A percentile compares a stretch with the other conserved stretches of the same genome.
Evolutionary conservation across 2,113 vertebrate genomes (phyloP).

Genomic region (Aplodontia rufa): DNA sequence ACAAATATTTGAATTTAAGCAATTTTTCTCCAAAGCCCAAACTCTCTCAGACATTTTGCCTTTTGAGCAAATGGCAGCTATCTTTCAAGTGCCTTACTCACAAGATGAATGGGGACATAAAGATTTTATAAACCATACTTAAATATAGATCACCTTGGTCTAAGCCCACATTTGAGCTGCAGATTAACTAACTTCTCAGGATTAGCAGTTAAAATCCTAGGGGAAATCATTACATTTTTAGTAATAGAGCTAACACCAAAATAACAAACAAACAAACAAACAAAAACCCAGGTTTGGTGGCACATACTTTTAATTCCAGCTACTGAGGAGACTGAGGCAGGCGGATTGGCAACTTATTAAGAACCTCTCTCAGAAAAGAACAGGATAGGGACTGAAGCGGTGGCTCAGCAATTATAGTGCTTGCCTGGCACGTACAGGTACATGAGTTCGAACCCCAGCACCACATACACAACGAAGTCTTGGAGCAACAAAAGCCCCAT

Average conservation of each 20-base stretch:
- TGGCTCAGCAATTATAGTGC: too few relatives aligned
- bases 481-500: too few relatives aligned
- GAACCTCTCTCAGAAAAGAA: not conserved
- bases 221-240: slow-evolving; percentile 37
- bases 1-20: not conserved
- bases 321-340: not conserved
- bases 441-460: too few relatives aligned
- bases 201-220: slow-evolving; percentile 6
- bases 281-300: not conserved
- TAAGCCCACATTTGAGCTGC: not conserved
- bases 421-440: too few relatives aligned
- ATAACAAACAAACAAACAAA: too few relatives aligned
- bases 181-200: not conserved
- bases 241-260: not conserved
- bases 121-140: not conserved
- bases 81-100: not conserved
- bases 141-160: not conserved
- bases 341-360: not conserved
- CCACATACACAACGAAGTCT: too few relatives aligned
- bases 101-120: not conserved
- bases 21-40: not conserved
- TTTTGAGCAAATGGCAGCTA: not conserved
- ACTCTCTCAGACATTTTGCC: not conserved
- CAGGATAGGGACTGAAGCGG: too few relatives aligned
- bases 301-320: not conserved